These are phyloP conservation scores for Willowsia nigromaculata DNA, from an alignment of 2,888 invertebrate species.

Conservation along the genomic window DNA sequence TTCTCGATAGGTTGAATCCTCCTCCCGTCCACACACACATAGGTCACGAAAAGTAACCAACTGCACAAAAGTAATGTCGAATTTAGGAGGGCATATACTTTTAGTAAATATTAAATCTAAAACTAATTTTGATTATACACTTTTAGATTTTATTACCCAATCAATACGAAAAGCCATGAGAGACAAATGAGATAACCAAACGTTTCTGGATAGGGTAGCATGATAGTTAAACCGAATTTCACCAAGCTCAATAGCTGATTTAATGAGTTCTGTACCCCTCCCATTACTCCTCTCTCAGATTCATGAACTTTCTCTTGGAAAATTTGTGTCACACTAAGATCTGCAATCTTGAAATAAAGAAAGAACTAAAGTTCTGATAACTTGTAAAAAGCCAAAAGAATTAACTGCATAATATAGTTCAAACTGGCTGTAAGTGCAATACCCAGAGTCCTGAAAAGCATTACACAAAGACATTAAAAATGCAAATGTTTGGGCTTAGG, in stretches of 20 bases:
- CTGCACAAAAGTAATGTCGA: background rate
- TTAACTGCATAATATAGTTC: too few relatives aligned
- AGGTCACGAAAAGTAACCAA: constrained; percentile 30
- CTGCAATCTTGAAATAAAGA: constrained; percentile 79
- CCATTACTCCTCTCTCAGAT: constrained; percentile 81
- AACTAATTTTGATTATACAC: too few relatives aligned
- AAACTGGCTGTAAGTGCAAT: background rate
- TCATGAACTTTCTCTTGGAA: constrained; percentile 82
- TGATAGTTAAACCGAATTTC: constrained; percentile 82
- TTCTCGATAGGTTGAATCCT: background rate
- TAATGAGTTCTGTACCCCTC: constrained; percentile 82
- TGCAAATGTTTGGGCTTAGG: background rate
- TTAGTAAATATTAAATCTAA: too few relatives aligned
- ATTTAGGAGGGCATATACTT: too few relatives aligned
- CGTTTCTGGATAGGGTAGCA: constrained; percentile 80
- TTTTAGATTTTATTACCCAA: constrained; percentile 76
- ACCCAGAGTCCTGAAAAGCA: constrained; percentile 81
- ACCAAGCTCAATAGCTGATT: constrained; percentile 82
- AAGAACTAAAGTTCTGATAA: too few relatives aligned
- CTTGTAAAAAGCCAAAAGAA: too few relatives aligned
- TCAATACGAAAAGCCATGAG: constrained; percentile 80
- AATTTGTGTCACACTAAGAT: constrained; percentile 82
- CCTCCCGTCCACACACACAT: background rate
- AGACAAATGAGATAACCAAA: constrained; percentile 82
- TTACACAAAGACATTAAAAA: background rate